Conservation (phyloP, 2,888 invertebrate genomes). For the Caenorhabditis japonica region DNA sequence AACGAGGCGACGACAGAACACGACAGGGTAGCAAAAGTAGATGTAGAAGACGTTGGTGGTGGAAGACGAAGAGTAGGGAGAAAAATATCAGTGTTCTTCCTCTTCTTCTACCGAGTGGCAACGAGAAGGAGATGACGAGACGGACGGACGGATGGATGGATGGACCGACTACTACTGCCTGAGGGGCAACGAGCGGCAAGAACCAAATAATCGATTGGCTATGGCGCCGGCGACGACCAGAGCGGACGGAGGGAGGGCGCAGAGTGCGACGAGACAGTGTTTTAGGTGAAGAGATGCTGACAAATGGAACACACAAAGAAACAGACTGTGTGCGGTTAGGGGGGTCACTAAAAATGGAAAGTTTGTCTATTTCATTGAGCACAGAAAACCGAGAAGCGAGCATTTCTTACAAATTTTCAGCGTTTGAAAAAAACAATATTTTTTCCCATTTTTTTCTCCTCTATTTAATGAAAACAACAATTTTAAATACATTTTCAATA, state of each 20-base stretch:
- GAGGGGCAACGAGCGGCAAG: slow-evolving; percentile 1
- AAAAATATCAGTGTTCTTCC: slow-evolving; percentile 47
- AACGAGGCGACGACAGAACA: slow-evolving; percentile 28
- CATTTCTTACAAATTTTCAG: no score
- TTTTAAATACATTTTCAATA: no score
- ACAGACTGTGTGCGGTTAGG: slow-evolving; percentile 18
- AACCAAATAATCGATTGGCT: slow-evolving; percentile 48
- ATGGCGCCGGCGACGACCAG: slow-evolving; percentile 37
- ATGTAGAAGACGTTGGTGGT: slow-evolving; percentile 6
- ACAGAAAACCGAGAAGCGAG: no score
- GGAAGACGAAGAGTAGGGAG: slow-evolving; percentile 27
- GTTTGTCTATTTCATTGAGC: no score
- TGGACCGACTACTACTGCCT: slow-evolving; percentile 21
- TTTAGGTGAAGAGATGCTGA: slow-evolving; percentile 13
- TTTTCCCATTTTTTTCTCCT: slow-evolving; percentile 4
- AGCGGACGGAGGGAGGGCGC: slow-evolving; percentile 19
- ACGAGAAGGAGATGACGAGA: slow-evolving; percentile 11
- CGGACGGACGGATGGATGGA: not conserved
- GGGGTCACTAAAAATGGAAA: slow-evolving; percentile 3
- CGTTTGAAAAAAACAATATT: not conserved
- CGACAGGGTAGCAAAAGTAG: slow-evolving; percentile 11
- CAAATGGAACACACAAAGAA: slow-evolving; percentile 23
- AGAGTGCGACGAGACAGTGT: slow-evolving; percentile 23
- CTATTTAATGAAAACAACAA: no score
- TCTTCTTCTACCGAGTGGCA: slow-evolving; percentile 4